Conservation (phyloP, 2,888 invertebrate genomes). For the Autographa gamma region DNA sequence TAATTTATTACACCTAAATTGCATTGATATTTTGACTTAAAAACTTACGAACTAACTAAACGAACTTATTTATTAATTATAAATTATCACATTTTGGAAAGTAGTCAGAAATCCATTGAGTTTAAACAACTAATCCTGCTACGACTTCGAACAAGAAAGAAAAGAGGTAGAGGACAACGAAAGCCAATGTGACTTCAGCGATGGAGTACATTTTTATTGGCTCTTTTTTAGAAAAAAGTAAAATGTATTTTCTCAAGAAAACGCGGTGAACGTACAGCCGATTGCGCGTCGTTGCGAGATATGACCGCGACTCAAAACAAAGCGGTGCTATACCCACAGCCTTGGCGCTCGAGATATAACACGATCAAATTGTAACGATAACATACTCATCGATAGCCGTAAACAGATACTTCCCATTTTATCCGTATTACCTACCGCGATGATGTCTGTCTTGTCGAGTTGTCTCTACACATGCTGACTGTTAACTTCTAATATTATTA, state of each 20-base stretch:
- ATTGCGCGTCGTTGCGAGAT: conserved; percentile 72
- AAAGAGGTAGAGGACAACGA: conserved; percentile 83
- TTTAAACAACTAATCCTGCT: conserved; percentile 81
- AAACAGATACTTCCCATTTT: conserved; percentile 44
- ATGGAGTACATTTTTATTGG: conserved; percentile 83
- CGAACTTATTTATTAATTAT: conserved; percentile 55
- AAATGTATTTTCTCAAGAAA: conserved; percentile 59
- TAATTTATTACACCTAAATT: conserved; percentile 65
- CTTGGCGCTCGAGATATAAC: conserved; percentile 74
- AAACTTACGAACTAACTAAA: conserved; percentile 70
- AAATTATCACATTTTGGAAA: conserved; percentile 82
- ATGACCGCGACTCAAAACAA: conserved; percentile 76
- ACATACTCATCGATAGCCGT: conserved; percentile 26
- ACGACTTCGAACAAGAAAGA: conserved; percentile 85
- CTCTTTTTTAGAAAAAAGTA: conserved; percentile 60
- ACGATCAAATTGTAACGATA: conserved; percentile 61
- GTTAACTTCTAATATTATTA: conserved; percentile 25
- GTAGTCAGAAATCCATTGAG: conserved; percentile 54
- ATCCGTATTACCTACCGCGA: conserved; percentile 26
- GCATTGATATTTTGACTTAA: conserved; percentile 82
- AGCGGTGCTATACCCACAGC: conserved; percentile 69
- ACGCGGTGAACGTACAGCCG: conserved; percentile 73
- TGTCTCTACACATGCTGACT: conserved; percentile 41
- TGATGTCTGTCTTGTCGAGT: not conserved
- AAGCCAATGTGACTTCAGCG: conserved; percentile 85